phyloP scores from a whole-genome alignment of 2,113 vertebrate species.

The Crotalus tigris region DNA sequence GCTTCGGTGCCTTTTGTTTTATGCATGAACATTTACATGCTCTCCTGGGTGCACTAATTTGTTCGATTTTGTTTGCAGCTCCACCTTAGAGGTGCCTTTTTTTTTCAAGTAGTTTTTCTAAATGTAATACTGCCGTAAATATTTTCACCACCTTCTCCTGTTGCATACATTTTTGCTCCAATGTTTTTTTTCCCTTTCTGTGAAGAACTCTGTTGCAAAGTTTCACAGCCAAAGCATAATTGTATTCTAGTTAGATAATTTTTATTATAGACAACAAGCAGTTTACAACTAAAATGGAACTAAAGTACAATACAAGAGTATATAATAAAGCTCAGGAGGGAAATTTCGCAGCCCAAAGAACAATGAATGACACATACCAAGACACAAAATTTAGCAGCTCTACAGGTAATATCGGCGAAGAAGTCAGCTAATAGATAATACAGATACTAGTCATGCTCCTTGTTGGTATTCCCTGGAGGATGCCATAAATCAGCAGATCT shows the following conservation, averaged over 20 bases:
- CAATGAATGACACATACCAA: background rate
- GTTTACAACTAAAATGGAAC: background rate
- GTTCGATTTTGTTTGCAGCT: background rate
- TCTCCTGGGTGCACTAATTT: background rate
- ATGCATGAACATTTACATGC: background rate
- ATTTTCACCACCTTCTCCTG: background rate
- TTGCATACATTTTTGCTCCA: background rate
- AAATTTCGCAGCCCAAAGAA: background rate
- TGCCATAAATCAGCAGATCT: background rate
- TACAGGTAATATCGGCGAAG: background rate
- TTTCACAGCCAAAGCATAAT: background rate
- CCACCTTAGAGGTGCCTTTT: background rate
- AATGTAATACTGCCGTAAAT: background rate
- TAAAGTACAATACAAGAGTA: background rate
- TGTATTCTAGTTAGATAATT: background rate
- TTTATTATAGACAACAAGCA: background rate
- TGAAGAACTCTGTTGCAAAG: background rate
- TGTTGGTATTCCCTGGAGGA: background rate
- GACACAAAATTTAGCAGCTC: background rate
- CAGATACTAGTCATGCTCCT: background rate
- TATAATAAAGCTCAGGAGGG: background rate
- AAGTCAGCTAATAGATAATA: background rate
- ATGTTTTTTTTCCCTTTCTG: background rate
- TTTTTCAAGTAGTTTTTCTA: background rate
- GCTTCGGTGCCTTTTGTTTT: background rate